Evolutionary conservation across 2,888 invertebrate species (phyloP), one percentile per base, ranked within the genome.

Genomic region (Conops quadrifasciatus): DNA sequence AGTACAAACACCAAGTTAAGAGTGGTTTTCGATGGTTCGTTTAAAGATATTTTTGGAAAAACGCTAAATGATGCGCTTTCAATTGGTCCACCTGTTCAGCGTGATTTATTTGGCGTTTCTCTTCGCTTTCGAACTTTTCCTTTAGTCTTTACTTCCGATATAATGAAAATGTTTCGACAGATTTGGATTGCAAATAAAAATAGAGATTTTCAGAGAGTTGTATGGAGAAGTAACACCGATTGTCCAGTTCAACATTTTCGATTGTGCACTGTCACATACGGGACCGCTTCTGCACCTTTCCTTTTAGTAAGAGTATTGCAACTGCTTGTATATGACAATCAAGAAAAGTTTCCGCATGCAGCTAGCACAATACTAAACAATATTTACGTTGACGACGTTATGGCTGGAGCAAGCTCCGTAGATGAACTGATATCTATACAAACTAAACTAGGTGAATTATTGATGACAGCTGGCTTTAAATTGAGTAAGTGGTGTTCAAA

Each of bases 331-430:
- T 2, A 15, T n/a, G 69, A 69, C 49, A 60, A 69, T 62, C 19
- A 21, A 13, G 24, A 56, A 19, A 36, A 2, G 13, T 56, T 43
- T 21, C 45, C 67, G 4, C 24, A 15, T 9, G 67, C 56, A 56
- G 30, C 56, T 21, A 30, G 21, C 7, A 43, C n/a, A 28, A 4
- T 36, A 43, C 13, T 67, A 3, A 19, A 21, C 30, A 53, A 53
- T 36, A 30, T 67, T 36, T 67, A 67, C n/a, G 56, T 67, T 58
- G 58, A 67, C n/a, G 45, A 67, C 15, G 45, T 45, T 43, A 47
- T 45, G 47, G 43, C 63, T 24, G n/a, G 63, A 63, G 63, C 47
- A 5, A 43, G 15, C 3, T 24, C 19, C n/a, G 13, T 47, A 4
- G 16, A 24, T 13, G 60, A 63, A 47, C 43, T 43, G 13, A 26